Conservation (phyloP, 2,888 invertebrate genomes). For the Drepana falcataria region DNA sequence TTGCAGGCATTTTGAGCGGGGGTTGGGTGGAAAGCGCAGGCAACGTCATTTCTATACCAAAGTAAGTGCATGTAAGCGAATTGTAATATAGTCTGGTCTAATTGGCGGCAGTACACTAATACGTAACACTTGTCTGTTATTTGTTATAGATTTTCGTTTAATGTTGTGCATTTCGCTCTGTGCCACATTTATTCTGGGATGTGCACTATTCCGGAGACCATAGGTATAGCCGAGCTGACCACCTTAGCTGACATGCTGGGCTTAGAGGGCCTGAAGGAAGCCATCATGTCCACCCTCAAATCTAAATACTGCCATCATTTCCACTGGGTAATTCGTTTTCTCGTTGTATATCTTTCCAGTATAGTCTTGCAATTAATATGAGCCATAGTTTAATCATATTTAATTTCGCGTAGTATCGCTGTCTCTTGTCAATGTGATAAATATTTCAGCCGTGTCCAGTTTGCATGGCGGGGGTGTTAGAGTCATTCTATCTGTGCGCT, state of each 20-base stretch:
- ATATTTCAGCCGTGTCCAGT: slow-evolving; percentile 88
- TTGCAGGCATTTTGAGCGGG: slow-evolving; percentile 93
- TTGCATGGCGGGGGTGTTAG: slow-evolving; percentile 91
- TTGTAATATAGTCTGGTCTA: too few relatives aligned
- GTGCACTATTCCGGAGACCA: slow-evolving; percentile 90
- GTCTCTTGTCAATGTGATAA: neutral
- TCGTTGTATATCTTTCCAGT: too few relatives aligned
- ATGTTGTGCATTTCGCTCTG: slow-evolving; percentile 92
- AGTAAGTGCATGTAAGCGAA: slow-evolving; percentile 67
- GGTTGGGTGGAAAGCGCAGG: slow-evolving; percentile 88
- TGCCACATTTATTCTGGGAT: slow-evolving; percentile 97
- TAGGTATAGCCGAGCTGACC: slow-evolving; percentile 91
- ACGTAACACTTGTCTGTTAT: neutral
- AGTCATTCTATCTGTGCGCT: slow-evolving; percentile 91
- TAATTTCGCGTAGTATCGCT: too few relatives aligned
- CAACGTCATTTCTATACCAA: slow-evolving; percentile 90
- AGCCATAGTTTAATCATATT: too few relatives aligned
- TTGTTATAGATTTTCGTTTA: slow-evolving; percentile 85
- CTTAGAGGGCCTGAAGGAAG: slow-evolving; percentile 94
- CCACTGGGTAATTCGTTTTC: slow-evolving; percentile 82
- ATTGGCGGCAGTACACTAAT: too few relatives aligned
- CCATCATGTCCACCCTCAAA: slow-evolving; percentile 91
- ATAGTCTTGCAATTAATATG: neutral
- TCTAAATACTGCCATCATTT: slow-evolving; percentile 96
- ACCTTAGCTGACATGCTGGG: slow-evolving; percentile 94